A percentile compares a stretch with the other conserved stretches of the same genome.
Evolutionary conservation across 1,140 invertebrate genomes (phyloP).

Genomic region (Camponotus floridanus): DNA sequence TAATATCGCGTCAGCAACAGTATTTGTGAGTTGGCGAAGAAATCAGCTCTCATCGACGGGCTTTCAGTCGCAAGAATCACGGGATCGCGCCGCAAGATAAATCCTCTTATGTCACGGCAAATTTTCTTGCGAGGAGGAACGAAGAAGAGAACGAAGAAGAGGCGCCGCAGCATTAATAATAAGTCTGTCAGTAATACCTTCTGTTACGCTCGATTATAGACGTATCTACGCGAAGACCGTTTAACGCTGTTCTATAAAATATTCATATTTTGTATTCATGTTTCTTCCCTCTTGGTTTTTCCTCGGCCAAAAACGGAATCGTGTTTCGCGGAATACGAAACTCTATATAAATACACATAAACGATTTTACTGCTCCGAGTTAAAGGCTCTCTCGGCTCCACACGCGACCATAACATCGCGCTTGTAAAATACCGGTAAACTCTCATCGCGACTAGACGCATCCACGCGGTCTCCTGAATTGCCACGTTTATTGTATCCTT

Average conservation of each 20-base stretch:
- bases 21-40: not conserved
- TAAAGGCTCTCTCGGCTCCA: conserved; percentile 71
- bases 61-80: conserved; percentile 34
- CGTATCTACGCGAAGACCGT: conserved; percentile 69
- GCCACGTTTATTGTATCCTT: conserved; percentile 50
- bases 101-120: conserved; percentile 55
- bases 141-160: conserved; percentile 68
- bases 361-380: conserved; percentile 78
- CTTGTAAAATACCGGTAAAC: conserved; percentile 68
- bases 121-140: conserved; percentile 63
- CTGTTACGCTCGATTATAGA: conserved; percentile 46
- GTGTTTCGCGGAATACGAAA: conserved; percentile 69
- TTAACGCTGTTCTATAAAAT: conserved; percentile 80
- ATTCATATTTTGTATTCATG: conserved; percentile 74
- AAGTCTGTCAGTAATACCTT: conserved; percentile 43
- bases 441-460: conserved; percentile 7
- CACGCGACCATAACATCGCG: conserved; percentile 72
- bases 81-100: conserved; percentile 24
- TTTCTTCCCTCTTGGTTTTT: conserved; percentile 65
- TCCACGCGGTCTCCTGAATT: conserved; percentile 26
- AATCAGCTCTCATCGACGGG: conserved; percentile 37
- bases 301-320: conserved; percentile 1
- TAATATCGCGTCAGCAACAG: conserved; percentile 11
- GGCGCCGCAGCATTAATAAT: conserved; percentile 64
- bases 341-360: conserved; percentile 81